Conservation (phyloP, 2,797 vertebrate genomes). For the Gorsachius magnificus region DNA sequence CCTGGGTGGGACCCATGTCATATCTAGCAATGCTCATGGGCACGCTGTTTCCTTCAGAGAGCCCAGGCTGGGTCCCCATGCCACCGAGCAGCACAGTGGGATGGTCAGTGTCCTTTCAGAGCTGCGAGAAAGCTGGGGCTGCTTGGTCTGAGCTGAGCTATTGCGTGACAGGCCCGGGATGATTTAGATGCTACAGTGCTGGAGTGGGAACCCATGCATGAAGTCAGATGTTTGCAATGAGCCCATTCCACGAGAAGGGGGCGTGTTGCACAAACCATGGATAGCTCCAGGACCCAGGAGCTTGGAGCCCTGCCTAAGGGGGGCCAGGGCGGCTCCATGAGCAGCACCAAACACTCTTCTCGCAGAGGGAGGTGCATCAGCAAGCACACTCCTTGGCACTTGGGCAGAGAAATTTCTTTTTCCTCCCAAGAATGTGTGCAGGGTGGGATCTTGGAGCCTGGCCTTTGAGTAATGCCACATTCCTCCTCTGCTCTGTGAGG, state of each 20-base stretch:
- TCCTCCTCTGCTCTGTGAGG: background rate
- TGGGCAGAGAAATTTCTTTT: background rate
- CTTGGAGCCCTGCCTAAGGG: background rate
- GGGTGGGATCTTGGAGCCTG: background rate
- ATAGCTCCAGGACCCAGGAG: background rate
- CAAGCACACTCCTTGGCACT: background rate
- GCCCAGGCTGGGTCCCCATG: background rate
- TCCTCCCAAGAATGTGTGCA: background rate
- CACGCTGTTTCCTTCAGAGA: background rate
- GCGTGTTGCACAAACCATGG: background rate
- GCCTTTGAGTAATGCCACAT: background rate
- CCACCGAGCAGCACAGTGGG: background rate
- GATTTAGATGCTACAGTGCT: background rate
- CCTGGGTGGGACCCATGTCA: background rate
- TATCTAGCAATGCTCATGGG: background rate
- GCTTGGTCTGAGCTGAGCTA: background rate
- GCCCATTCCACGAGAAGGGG: background rate
- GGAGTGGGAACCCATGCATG: background rate
- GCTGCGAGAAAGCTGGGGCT: background rate
- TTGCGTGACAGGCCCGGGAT: background rate
- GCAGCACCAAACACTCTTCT: background rate
- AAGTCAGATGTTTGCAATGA: background rate
- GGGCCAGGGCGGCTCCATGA: background rate
- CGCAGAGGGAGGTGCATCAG: background rate
- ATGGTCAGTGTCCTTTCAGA: background rate